Base-by-base conservation (phyloP, 2,888 invertebrate genomes). In the Oithona nana region DNA sequence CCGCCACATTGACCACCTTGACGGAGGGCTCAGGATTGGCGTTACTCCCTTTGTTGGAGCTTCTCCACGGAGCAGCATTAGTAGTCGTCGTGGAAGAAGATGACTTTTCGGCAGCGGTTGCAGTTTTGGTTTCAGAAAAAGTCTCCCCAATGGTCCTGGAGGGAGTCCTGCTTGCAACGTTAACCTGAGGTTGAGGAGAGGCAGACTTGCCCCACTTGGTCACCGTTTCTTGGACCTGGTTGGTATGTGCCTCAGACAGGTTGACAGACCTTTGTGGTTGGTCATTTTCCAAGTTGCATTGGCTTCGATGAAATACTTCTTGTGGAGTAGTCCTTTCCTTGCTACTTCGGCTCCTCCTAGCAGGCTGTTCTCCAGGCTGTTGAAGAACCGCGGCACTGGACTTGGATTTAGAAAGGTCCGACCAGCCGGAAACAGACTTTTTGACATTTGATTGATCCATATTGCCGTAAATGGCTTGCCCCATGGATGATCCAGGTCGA, bases 91-190 rank as follows among this genome's bases (percentile, higher is more conserved):
- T 39, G 6, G 39, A 16, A 6, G 8, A 11, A 22, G 20, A 48
- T 8, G 29, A 26, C 13, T 57, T 57, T 11, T 20, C 29, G 2
- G 28, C 20, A n/a, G 26, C 29, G 22, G 50, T 8, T 3, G 50
- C 3, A 49, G 50, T 8, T 6, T 26, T 22, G 3, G 20, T 2
- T 11, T 59, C 59, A 3, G 59, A n/a, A 59, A 59, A 59, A 13
- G 13, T 20, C 49, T 59, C 31, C n/a, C 59, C 59, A 59, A 59
- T 59, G 24, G 31, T n/a, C 24, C 59, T 31, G 39, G 59, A 48
- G 13, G 59, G 59, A 13, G 59, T 59, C 6, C 16, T 22, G 26
- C 54, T 54, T 2, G 13, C 24, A 3, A 26, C 24, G 3, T 54
- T 16, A 4, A 22, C 20, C 20, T 16, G 20, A 2, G 1, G 20